Evolutionary conservation across 2,888 invertebrate genomes (phyloP).

Genomic region (Leucophenga montana): DNA sequence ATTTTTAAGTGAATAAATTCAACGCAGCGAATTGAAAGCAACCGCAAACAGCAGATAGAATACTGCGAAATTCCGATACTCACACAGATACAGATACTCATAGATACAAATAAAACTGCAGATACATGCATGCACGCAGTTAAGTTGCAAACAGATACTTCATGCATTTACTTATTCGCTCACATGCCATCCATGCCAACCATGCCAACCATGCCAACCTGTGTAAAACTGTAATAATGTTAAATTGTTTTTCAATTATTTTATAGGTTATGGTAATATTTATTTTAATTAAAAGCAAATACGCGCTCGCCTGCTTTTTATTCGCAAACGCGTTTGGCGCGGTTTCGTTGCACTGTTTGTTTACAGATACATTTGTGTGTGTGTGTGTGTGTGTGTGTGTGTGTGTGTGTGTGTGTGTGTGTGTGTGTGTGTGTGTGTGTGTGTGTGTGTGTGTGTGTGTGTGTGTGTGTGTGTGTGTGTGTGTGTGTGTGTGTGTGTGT

Average conservation of each 20-base stretch:
- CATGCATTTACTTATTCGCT: too few species aligned
- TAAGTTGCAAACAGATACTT: too few species aligned
- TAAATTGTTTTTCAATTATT: conserved; percentile 69
- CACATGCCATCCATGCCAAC: too few species aligned
- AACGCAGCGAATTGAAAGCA: neutral
- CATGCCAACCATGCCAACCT: neutral
- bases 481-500: too few species aligned
- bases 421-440: too few species aligned
- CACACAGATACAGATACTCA: neutral
- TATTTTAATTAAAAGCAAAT: conserved; percentile 69
- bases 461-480: too few species aligned
- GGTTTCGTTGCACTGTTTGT: neutral
- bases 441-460: too few species aligned
- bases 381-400: too few species aligned
- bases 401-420: too few species aligned
- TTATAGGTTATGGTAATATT: conserved; percentile 66
- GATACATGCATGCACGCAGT: too few species aligned
- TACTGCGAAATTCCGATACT: neutral
- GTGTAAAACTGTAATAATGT: conserved; percentile 47
- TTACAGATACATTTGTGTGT: neutral
- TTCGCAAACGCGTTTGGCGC: conserved; percentile 1
- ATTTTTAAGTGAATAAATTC: conserved; percentile 1
- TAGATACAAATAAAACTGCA: too few species aligned
- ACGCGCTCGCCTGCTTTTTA: conserved; percentile 20
- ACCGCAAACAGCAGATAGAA: conserved; percentile 1